A percentile compares a stretch with the other conserved stretches of the same genome.
Evolutionary conservation across 2,113 vertebrate genomes (phyloP).

Genomic region (Grus americana): DNA sequence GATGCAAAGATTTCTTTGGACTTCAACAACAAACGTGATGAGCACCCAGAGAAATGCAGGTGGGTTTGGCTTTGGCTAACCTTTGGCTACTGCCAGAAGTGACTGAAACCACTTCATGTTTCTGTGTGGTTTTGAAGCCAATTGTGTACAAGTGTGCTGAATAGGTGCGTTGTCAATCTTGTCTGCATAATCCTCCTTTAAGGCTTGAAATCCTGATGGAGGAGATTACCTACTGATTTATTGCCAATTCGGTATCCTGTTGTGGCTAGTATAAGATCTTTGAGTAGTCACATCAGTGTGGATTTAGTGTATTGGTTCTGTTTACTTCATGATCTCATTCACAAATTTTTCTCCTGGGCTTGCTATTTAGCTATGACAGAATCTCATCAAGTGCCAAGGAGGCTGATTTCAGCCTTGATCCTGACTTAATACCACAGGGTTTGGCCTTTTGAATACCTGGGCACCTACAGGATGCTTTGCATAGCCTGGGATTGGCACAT

Average conservation of each 20-base stretch:
- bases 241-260: background rate
- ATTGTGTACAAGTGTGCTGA: background rate
- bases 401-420: background rate
- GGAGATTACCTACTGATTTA: background rate
- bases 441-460: background rate
- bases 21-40: constrained; percentile 95
- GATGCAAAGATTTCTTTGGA: constrained; percentile 95
- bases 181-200: background rate
- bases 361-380: background rate
- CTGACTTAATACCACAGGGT: background rate
- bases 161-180: background rate
- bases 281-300: background rate
- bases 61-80: constrained; percentile 29
- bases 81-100: background rate
- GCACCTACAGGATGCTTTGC: background rate
- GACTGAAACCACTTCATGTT: background rate
- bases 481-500: background rate
- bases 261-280: background rate
- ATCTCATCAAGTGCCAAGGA: background rate
- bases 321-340: background rate
- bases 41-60: constrained; percentile 95
- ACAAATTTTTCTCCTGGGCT: background rate
- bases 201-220: background rate
- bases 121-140: background rate
- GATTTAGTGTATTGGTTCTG: background rate